Percentiles rank a stretch among this genome's conserved stretches.
Evolutionary conservation across 1,140 invertebrate genomes (phyloP).

Genomic region (Drosophila quadrilineata): DNA sequence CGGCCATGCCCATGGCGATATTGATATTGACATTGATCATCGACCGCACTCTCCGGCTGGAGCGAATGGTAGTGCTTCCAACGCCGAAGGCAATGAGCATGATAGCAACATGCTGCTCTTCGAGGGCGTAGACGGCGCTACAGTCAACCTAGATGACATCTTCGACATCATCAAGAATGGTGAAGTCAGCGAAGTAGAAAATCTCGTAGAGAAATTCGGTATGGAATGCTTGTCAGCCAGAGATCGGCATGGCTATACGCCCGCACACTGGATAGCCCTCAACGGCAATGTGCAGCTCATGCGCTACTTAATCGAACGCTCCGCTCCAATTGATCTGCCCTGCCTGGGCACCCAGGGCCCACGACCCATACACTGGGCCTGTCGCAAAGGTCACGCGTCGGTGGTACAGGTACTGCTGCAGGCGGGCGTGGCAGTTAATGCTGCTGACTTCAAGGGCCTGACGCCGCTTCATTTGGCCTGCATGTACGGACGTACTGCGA

Average conservation of each 20-base stretch:
- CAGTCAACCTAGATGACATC: constrained; percentile 81
- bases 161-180: constrained; percentile 82
- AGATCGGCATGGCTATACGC: constrained; percentile 95
- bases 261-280: constrained; percentile 94
- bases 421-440: constrained; percentile 93
- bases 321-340: constrained; percentile 91
- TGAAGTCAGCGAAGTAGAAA: constrained; percentile 89
- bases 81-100: constrained; percentile 57
- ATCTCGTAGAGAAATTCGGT: constrained; percentile 89
- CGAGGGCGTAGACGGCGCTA: constrained; percentile 80
- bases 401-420: constrained; percentile 90
- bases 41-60: constrained; percentile 67
- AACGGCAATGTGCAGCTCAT: constrained; percentile 93
- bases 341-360: constrained; percentile 94
- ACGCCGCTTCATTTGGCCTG: constrained; percentile 95
- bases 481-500: constrained; percentile 95
- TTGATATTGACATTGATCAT: constrained; percentile 78
- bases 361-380: constrained; percentile 95
- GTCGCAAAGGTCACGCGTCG: constrained; percentile 90
- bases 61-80: constrained; percentile 11
- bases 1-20: constrained; percentile 77
- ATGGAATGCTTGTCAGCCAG: constrained; percentile 87
- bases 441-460: constrained; percentile 93
- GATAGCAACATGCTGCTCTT: constrained; percentile 69
- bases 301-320: constrained; percentile 91